Evolutionary conservation across 2,797 vertebrate species (phyloP), one percentile per base, ranked within the genome.

Genomic region (Heliangelus exortis): DNA sequence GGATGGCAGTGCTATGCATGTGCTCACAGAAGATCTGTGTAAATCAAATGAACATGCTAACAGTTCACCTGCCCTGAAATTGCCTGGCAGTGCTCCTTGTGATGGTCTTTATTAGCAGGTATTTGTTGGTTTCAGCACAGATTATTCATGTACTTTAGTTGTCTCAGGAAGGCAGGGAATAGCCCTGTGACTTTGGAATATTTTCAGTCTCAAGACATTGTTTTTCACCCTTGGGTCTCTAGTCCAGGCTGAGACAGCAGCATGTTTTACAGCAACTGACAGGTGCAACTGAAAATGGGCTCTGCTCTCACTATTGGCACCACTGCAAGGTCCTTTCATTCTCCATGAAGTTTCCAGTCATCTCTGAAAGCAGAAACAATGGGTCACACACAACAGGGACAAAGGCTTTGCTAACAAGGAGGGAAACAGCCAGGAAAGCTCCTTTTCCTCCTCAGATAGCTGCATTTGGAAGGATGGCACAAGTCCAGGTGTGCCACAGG

Each of bases 321-420:
- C 1, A 0, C 47, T 22, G 34, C 34, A 50, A 4, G 19, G 25
- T 28, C 14, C 34, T 61, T 61, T 36, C 1, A 1, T 47, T 90
- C 61, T 62, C 29, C 51, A 6, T 43, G 79, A 74, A 74, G 43
- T 34, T 75, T 29, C 47, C 61, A 23, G 1, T 51, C 25, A 25
- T 63, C 33, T 84, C 59, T 5, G 7, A 47, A 66, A 45, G 69
- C 45, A 68, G 1, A 14, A 54, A 18, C 28, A 43, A 36, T 8
- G 29, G 87, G 33, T 33, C 54, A n/a, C 0, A 1, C 9, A 2
- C 1, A 2, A 6, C 0, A 9, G 28, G 25, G 39, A 61, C 36
- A 53, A 47, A 61, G 51, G 29, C 39, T 71, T 92, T 80, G 58
- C 63, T 62, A 28, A 29, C 7, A n/a, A 45, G 12, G 43, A 41